Percentiles rank a stretch among this genome's conserved stretches.
These are phyloP conservation scores for Bellardia bayeri DNA, from an alignment of 2,888 invertebrate species.

Conservation along the genomic window DNA sequence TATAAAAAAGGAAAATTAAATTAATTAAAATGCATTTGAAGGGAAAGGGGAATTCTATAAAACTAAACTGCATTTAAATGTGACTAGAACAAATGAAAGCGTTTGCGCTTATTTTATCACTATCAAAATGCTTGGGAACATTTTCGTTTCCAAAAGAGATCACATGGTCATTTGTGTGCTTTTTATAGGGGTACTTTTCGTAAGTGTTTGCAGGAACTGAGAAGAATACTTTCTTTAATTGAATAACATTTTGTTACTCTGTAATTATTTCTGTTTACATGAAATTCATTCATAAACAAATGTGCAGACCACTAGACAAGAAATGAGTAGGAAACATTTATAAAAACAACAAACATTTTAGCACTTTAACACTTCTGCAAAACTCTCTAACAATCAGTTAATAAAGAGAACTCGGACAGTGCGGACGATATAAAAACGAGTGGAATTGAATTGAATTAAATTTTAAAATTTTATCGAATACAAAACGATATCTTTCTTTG, in stretches of 20 bases:
- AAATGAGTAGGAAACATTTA: not conserved
- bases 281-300: constrained; percentile 50
- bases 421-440: constrained; percentile 44
- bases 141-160: not conserved
- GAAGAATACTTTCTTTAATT: constrained; percentile 15
- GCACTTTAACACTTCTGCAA: constrained; percentile 57
- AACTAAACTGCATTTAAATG: not conserved
- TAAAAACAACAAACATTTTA: not conserved
- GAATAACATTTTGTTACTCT: constrained; percentile 23
- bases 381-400: constrained; percentile 55
- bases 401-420: constrained; percentile 59
- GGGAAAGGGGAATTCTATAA: not conserved
- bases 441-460: not conserved
- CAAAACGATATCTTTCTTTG: not conserved
- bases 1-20: not conserved
- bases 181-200: not conserved
- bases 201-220: not conserved
- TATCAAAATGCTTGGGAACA: not conserved
- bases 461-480: constrained; percentile 5
- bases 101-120: constrained; percentile 5
- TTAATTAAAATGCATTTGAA: not conserved
- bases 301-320: not conserved
- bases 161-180: not conserved
- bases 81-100: not conserved
- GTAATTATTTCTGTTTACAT: constrained; percentile 31